Conservation (phyloP, 1,140 invertebrate species). For the roundworm (Caenorhabditis elegans) region WBcel235 BX284605.5:19193501-19194000, state of each 20-base stretch:
- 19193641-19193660: constrained; percentile 95
- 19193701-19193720: constrained; percentile 89
- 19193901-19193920: too few species aligned
- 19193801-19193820: constrained; percentile 84
- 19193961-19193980: too few species aligned
- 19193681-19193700: constrained; percentile 95
- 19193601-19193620: constrained; percentile 93
- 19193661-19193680: constrained; percentile 99
- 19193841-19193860: not conserved
- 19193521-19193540: constrained; percentile 78
- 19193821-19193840: constrained; percentile 79
- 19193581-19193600: constrained; percentile 95
- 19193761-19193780: constrained; percentile 87
- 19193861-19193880: too few species aligned
- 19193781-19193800: constrained; percentile 82
- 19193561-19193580: constrained; percentile 98
- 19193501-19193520: too few species aligned
- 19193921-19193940: too few species aligned
- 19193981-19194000: too few species aligned
- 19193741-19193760: constrained; percentile 95
- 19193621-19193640: constrained; percentile 96
- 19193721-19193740: constrained; percentile 93
- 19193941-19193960: too few species aligned
- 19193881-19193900: too few species aligned
- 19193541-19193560: constrained; percentile 99